Conservation (phyloP, 2,113 vertebrate genomes). For the Elachura formosa region DNA sequence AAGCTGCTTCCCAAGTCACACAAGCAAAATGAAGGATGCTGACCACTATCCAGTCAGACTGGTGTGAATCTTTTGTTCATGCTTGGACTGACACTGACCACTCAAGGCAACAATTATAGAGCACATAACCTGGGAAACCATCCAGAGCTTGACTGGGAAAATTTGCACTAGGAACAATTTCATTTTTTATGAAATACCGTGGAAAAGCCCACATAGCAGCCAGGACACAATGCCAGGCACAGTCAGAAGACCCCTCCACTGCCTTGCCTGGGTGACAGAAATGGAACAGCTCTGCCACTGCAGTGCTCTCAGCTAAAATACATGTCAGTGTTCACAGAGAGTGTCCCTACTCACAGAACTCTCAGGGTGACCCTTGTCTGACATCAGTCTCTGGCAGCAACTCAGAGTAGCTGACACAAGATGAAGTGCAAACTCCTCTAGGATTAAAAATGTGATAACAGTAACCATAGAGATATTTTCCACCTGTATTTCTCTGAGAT, state of each 20-base stretch:
- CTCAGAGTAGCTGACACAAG: not conserved
- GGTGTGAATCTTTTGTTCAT: not conserved
- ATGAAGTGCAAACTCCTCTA: not conserved
- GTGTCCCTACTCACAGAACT: not conserved
- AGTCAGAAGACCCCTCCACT: not conserved
- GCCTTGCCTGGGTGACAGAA: not conserved
- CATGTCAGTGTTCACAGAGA: not conserved
- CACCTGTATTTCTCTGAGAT: not conserved
- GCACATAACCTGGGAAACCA: fast-evolving
- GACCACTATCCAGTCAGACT: fast-evolving
- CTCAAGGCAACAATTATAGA: not conserved
- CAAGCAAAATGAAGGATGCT: no score
- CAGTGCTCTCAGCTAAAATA: not conserved
- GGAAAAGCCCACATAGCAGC: fast-evolving
- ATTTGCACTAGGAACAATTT: not conserved
- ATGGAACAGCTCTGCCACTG: not conserved
- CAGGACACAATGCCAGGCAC: not conserved
- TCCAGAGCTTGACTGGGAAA: not conserved
- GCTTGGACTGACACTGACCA: not conserved
- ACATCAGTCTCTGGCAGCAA: not conserved
- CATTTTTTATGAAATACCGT: not conserved
- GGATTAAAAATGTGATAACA: not conserved
- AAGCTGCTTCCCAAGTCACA: not conserved
- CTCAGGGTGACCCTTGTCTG: not conserved
- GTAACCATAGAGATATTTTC: not conserved